These are phyloP conservation scores for Proales similis DNA, from an alignment of 1,140 invertebrate genomes.

Conservation along the genomic window DNA sequence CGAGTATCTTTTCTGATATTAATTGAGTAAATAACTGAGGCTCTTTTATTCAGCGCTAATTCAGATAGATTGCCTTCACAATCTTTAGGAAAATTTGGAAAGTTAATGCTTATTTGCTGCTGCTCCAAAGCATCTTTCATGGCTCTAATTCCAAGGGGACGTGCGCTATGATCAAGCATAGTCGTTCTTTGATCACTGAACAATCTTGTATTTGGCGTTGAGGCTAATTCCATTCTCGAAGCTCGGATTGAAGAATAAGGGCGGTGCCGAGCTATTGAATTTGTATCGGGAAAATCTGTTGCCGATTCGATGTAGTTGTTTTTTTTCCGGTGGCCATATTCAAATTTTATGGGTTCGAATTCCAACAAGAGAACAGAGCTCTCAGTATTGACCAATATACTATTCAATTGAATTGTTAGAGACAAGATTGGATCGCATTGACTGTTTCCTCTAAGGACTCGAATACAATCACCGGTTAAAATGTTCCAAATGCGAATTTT, in stretches of 20 bases:
- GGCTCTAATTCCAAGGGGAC: slow-evolving; percentile 23
- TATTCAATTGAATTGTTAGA: slow-evolving; percentile 40
- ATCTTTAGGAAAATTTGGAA: slow-evolving; percentile 7
- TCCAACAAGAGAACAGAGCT: slow-evolving; percentile 49
- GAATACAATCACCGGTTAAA: slow-evolving; percentile 49
- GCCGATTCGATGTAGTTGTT: slow-evolving; percentile 43
- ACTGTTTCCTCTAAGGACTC: slow-evolving; percentile 53
- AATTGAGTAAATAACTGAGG: slow-evolving; percentile 7
- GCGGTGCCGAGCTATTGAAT: too few relatives aligned
- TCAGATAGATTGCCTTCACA: slow-evolving; percentile 29
- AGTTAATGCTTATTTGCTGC: slow-evolving; percentile 23
- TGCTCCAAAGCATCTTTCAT: slow-evolving; percentile 18
- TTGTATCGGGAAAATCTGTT: too few relatives aligned
- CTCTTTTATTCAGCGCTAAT: slow-evolving; percentile 22
- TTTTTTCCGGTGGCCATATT: slow-evolving; percentile 46
- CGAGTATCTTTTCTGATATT: slow-evolving; percentile 10
- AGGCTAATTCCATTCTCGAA: slow-evolving; percentile 24
- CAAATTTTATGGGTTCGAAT: slow-evolving; percentile 50
- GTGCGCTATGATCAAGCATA: slow-evolving; percentile 19
- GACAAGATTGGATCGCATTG: slow-evolving; percentile 48
- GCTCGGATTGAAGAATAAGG: slow-evolving; percentile 28
- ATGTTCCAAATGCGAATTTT: slow-evolving; percentile 53
- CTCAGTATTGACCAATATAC: slow-evolving; percentile 50
- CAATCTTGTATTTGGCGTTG: slow-evolving; percentile 30
- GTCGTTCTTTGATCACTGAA: slow-evolving; percentile 30